phyloP scores from a whole-genome alignment of 2,888 invertebrate species.

The Anthophora plumipes region DNA sequence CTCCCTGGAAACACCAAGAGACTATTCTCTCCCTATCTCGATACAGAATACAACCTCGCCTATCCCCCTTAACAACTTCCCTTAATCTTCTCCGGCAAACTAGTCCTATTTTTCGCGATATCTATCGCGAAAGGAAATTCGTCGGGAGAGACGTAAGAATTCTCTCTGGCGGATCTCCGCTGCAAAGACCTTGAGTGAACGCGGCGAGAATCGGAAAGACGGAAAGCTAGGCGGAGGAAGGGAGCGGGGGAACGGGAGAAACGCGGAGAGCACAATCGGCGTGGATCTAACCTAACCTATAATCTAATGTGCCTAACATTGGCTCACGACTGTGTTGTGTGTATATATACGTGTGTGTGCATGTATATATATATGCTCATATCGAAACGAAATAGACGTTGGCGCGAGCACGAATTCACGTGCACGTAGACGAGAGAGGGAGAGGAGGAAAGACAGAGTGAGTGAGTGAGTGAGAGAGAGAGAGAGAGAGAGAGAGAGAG shows the following conservation, averaged over 20 bases:
- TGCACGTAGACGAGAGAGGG: not conserved
- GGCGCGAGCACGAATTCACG: not conserved
- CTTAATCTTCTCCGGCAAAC: not conserved
- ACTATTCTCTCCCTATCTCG: not conserved
- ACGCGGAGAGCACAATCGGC: conserved; percentile 26
- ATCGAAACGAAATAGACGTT: not conserved
- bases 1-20: not conserved
- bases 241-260: conserved; percentile 13
- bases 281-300: conserved; percentile 49
- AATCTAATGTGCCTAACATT: conserved; percentile 50
- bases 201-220: conserved; percentile 34
- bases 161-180: not conserved
- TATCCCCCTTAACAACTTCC: too few relatives aligned
- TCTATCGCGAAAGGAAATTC: not conserved
- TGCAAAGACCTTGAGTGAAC: conserved; percentile 35
- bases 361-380: not conserved
- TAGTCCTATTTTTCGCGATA: not conserved
- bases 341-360: not conserved
- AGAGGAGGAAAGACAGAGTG: not conserved
- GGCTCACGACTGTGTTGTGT: conserved; percentile 19
- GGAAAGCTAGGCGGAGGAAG: conserved; percentile 22
- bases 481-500: not conserved
- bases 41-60: not conserved
- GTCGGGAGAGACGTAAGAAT: not conserved
- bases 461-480: conserved; percentile 8